phyloP scores from a whole-genome alignment of 1,140 invertebrate genomes.

The Nasonia longicornis region DNA sequence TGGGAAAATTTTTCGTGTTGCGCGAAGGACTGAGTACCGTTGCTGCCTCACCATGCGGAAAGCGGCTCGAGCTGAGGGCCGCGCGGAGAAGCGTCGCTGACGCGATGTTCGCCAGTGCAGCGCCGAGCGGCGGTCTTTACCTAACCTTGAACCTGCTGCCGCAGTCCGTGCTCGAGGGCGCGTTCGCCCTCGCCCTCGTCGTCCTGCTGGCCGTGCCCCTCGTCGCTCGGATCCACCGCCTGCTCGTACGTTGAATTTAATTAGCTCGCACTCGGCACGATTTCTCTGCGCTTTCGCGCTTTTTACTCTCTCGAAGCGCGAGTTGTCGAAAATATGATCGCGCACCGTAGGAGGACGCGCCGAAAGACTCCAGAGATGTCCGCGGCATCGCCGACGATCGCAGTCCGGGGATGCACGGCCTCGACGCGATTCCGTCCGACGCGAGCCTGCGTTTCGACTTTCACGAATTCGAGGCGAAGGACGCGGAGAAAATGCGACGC shows the following conservation, averaged over 20 bases:
- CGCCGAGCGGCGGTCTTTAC: conserved; percentile 44
- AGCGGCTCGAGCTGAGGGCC: not conserved
- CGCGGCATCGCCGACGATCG: not conserved
- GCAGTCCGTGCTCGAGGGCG: conserved; percentile 57
- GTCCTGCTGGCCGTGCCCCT: conserved; percentile 60
- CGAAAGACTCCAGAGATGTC: not conserved
- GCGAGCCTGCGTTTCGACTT: conserved; percentile 43
- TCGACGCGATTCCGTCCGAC: conserved; percentile 44
- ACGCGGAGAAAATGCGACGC: not conserved
- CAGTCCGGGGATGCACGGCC: not conserved
- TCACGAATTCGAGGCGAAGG: not conserved
- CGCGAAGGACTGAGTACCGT: no score
- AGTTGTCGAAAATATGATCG: not conserved
- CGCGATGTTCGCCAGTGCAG: conserved; percentile 59
- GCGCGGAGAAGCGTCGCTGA: not conserved
- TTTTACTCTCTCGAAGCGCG: no score
- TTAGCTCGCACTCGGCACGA: not conserved
- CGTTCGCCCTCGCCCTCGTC: conserved; percentile 56
- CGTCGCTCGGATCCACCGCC: conserved; percentile 53
- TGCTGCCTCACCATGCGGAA: not conserved
- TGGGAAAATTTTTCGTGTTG: no score
- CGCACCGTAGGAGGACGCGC: not conserved
- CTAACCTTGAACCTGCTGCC: conserved; percentile 59
- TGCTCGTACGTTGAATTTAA: conserved; percentile 56
- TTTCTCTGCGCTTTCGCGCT: no score